A percentile compares a stretch with the other conserved stretches of the same genome.
These are phyloP conservation scores for Ranitomeya imitator DNA, from an alignment of 2,113 vertebrate species.

Conservation along the genomic window DNA sequence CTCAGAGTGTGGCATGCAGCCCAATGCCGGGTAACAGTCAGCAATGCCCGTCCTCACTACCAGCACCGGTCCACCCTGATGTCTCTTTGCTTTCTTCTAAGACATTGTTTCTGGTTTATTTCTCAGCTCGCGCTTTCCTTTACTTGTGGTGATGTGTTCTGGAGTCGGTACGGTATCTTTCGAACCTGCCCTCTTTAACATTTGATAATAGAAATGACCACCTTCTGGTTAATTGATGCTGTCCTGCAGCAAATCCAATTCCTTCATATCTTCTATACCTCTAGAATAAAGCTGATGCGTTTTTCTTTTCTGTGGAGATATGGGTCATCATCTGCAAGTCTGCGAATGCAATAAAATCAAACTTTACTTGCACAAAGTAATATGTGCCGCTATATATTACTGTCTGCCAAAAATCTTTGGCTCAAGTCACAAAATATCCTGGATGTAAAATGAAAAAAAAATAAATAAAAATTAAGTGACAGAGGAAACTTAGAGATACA, in stretches of 20 bases:
- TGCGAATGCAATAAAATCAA: too few species aligned
- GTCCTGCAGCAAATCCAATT: not conserved
- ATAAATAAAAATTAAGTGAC: too few species aligned
- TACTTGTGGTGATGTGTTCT: slow-evolving; percentile 7
- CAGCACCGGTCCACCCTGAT: slow-evolving; percentile 51
- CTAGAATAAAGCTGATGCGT: not conserved
- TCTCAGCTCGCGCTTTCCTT: not conserved
- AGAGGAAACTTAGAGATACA: too few species aligned
- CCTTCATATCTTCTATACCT: not conserved
- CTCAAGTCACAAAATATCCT: not conserved
- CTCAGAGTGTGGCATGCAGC: slow-evolving; percentile 34
- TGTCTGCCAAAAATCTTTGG: too few species aligned
- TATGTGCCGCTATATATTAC: too few species aligned
- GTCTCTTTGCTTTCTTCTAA: slow-evolving; percentile 41
- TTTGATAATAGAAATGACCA: not conserved
- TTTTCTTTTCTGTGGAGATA: not conserved
- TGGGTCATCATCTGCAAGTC: not conserved
- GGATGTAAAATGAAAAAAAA: too few species aligned
- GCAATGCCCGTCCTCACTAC: slow-evolving; percentile 43
- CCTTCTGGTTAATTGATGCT: not conserved
- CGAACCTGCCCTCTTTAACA: not conserved
- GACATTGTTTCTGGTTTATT: slow-evolving; percentile 8
- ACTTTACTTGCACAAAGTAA: too few species aligned
- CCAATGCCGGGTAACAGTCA: slow-evolving; percentile 14
- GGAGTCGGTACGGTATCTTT: not conserved